Percentiles rank a stretch among this genome's conserved stretches.
phyloP scores from a whole-genome alignment of 1,140 invertebrate species.

The Temnothorax longispinosus region DNA sequence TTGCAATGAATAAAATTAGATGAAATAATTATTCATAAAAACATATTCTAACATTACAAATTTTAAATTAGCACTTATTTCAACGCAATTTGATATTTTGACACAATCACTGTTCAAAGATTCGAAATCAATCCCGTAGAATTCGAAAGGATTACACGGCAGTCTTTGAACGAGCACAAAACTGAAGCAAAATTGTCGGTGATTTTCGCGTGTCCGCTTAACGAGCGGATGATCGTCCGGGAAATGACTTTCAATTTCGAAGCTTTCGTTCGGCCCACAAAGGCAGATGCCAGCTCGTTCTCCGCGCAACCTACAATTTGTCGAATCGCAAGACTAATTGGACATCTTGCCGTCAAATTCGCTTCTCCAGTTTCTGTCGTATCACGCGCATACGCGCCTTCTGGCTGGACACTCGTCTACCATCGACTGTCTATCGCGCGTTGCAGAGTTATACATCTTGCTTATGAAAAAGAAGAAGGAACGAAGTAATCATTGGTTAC shows the following conservation, averaged over 20 bases:
- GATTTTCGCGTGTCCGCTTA: slow-evolving; percentile 64
- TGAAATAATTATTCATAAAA: not conserved
- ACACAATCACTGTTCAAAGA: not conserved
- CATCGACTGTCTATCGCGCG: slow-evolving; percentile 12
- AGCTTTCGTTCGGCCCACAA: slow-evolving; percentile 65
- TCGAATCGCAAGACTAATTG: slow-evolving; percentile 79
- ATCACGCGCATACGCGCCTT: slow-evolving; percentile 47
- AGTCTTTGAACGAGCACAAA: slow-evolving; percentile 29
- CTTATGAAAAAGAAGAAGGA: slow-evolving; percentile 38
- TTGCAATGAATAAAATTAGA: not conserved
- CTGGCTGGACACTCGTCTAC: slow-evolving; percentile 5
- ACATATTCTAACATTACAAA: not conserved
- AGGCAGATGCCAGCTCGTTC: slow-evolving; percentile 76
- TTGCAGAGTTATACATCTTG: slow-evolving; percentile 37
- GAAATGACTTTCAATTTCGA: slow-evolving; percentile 81
- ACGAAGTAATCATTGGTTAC: slow-evolving; percentile 52
- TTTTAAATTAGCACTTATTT: not conserved
- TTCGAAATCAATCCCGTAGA: slow-evolving; percentile 35
- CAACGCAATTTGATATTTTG: not conserved
- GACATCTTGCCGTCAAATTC: slow-evolving; percentile 74
- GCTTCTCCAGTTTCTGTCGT: slow-evolving; percentile 47
- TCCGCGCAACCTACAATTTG: slow-evolving; percentile 75
- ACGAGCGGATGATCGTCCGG: slow-evolving; percentile 71
- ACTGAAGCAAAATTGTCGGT: slow-evolving; percentile 36
- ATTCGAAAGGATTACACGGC: slow-evolving; percentile 44